Evolutionary conservation across 2,797 vertebrate species (phyloP).

Genomic region (Syndactyla subalaris): DNA sequence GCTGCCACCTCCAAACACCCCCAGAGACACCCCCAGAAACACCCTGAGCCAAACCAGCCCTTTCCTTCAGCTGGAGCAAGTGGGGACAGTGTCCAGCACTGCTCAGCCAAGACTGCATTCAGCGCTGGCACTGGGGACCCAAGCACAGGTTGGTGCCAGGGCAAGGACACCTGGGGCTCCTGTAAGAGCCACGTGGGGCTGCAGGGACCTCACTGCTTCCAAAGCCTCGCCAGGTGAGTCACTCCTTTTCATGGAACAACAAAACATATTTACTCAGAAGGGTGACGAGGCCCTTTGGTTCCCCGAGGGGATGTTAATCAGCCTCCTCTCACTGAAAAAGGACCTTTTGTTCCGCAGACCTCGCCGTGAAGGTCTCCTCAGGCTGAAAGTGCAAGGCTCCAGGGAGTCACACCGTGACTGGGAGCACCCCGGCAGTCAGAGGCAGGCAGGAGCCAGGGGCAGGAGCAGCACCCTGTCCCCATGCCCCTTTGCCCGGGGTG

Average conservation of each 20-base stretch:
- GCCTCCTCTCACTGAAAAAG: background rate
- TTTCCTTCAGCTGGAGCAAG: background rate
- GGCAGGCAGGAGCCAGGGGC: rapidly evolving
- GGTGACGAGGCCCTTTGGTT: background rate
- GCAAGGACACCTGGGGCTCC: background rate
- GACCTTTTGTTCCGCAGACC: constrained; percentile 12
- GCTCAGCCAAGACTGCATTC: rapidly evolving
- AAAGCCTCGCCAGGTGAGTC: constrained; percentile 34
- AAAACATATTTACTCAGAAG: background rate
- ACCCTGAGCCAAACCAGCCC: background rate
- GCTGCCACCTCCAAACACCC: background rate
- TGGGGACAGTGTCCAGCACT: rapidly evolving
- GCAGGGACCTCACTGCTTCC: background rate
- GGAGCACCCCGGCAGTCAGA: background rate
- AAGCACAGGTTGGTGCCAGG: background rate
- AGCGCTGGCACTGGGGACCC: rapidly evolving
- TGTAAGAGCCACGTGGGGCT: background rate
- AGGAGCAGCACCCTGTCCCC: background rate
- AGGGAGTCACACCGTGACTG: background rate
- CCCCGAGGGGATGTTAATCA: constrained; percentile 37
- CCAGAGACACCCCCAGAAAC: background rate
- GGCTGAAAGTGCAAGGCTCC: rapidly evolving
- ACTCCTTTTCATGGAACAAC: background rate
- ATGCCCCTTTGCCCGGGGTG: rapidly evolving
- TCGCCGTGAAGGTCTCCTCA: background rate